These are phyloP conservation scores for Neocrepidodera transversa DNA, from an alignment of 2,888 invertebrate genomes.

Conservation along the genomic window DNA sequence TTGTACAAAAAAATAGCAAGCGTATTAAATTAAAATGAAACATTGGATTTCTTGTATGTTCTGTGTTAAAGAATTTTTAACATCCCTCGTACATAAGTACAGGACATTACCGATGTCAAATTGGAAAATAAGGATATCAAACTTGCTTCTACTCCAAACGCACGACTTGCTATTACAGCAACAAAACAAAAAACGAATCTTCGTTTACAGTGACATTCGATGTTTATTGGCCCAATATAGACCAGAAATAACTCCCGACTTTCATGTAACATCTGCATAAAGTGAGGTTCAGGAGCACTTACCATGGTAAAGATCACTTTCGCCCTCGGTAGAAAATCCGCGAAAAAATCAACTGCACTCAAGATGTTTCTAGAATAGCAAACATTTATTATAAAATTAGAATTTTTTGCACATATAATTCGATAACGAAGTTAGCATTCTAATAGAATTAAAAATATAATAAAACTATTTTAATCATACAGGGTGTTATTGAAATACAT, in stretches of 20 bases:
- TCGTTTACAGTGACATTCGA: conserved; percentile 28
- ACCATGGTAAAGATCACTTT: conserved; percentile 32
- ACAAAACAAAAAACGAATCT: conserved; percentile 14
- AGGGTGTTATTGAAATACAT: too few relatives aligned
- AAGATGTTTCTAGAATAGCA: too few relatives aligned
- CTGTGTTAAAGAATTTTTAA: too few relatives aligned
- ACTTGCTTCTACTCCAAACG: neutral
- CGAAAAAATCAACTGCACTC: conserved; percentile 1
- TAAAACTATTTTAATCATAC: too few relatives aligned
- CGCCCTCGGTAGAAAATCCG: conserved; percentile 16
- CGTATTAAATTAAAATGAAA: too few relatives aligned
- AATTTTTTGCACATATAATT: too few relatives aligned
- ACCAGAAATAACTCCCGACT: conserved; percentile 32
- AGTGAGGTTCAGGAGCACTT: conserved; percentile 29
- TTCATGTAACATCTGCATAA: conserved; percentile 37
- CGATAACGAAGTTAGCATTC: too few relatives aligned
- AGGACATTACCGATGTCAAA: conserved; percentile 1
- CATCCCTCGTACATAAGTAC: too few relatives aligned
- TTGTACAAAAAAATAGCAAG: too few relatives aligned
- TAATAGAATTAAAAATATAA: too few relatives aligned
- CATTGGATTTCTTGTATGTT: too few relatives aligned
- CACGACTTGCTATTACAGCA: conserved; percentile 23
- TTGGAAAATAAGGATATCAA: conserved; percentile 22
- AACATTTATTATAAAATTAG: too few relatives aligned
- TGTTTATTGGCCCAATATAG: conserved; percentile 32